Evolutionary conservation across 2,797 vertebrate genomes (phyloP).

Genomic region (Liparis tanakae): DNA sequence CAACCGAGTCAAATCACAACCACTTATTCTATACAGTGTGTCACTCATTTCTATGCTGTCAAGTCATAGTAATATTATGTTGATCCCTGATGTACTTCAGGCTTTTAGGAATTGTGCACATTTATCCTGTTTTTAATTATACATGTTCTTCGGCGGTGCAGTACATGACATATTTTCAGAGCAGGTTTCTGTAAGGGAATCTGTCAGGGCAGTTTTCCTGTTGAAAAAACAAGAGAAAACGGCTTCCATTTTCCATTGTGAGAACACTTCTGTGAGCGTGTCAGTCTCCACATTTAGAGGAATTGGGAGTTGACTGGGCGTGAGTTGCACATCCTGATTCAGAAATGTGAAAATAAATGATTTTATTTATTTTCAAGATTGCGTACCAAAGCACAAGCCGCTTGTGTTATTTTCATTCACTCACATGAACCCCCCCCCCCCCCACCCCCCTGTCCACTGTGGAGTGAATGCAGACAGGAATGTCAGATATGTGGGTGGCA

Average conservation of each 20-base stretch:
- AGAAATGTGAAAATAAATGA: neutral
- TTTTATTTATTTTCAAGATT: neutral
- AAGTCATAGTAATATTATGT: neutral
- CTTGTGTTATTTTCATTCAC: conserved; percentile 39
- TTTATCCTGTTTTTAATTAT: conserved; percentile 11
- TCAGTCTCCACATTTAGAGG: neutral
- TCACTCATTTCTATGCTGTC: neutral
- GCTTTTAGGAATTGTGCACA: neutral
- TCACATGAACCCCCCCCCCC: neutral
- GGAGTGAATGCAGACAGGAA: conserved; percentile 52
- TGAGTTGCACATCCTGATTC: conserved; percentile 16
- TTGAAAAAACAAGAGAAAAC: conserved; percentile 6
- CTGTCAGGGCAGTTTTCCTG: conserved; percentile 11
- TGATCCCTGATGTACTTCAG: neutral
- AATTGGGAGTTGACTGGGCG: neutral
- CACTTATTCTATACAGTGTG: no score
- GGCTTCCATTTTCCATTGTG: conserved; percentile 37
- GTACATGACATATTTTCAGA: conserved; percentile 1
- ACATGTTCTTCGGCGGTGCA: conserved; percentile 9
- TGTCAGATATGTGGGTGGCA: conserved; percentile 52
- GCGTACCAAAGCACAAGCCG: neutral
- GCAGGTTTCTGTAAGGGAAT: neutral
- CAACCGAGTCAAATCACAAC: neutral
- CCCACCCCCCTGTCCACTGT: neutral
- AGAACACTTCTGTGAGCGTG: neutral